Conservation (phyloP, 2,888 invertebrate genomes). For the Sesamia inferens region DNA sequence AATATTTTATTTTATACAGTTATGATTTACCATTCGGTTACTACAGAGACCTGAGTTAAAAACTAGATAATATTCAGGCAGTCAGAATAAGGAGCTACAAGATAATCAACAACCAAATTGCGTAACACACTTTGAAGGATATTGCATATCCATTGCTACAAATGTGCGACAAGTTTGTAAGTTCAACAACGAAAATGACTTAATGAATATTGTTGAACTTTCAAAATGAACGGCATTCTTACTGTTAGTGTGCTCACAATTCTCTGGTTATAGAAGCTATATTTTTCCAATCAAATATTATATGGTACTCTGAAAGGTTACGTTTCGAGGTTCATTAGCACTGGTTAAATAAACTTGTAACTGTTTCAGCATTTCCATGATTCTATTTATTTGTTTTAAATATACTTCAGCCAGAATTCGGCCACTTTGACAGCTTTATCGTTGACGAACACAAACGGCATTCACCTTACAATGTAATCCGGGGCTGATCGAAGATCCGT, state of each 20-base stretch:
- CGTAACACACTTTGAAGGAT: neutral
- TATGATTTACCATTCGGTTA: neutral
- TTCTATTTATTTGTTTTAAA: no score
- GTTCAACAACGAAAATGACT: no score
- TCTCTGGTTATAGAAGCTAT: neutral
- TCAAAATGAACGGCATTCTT: no score
- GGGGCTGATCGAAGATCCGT: neutral
- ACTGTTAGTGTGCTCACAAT: no score
- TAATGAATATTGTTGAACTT: no score
- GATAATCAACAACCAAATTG: neutral
- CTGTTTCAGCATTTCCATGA: no score
- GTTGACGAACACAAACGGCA: no score
- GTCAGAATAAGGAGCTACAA: constrained; percentile 1
- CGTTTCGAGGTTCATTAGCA: neutral
- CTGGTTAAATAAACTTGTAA: no score
- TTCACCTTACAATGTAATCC: neutral
- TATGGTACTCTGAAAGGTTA: neutral
- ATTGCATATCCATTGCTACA: neutral
- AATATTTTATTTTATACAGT: neutral
- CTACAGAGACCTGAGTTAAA: constrained; percentile 35
- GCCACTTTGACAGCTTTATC: no score
- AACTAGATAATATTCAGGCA: constrained; percentile 15
- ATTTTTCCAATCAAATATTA: neutral
- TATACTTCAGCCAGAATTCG: no score
- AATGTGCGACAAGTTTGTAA: neutral